Percentiles rank a stretch among this genome's conserved stretches.
Conservation (phyloP, 2,888 invertebrate species). For the Polydesmus complanatus region DNA sequence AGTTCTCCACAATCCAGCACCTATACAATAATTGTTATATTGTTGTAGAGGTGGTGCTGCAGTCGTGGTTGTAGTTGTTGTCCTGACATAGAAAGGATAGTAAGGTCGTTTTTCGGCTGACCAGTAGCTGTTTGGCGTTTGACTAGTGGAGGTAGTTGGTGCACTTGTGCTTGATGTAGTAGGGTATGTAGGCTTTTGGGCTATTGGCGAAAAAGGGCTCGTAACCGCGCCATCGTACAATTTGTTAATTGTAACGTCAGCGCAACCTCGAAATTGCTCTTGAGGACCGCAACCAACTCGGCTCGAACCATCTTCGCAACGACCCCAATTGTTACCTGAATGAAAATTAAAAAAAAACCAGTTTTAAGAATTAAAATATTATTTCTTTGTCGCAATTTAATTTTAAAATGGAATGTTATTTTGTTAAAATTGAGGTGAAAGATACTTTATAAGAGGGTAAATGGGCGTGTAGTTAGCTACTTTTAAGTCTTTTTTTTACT, state of each 20-base stretch:
- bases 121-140: too few relatives aligned
- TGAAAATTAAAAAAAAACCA: background rate
- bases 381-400: too few relatives aligned
- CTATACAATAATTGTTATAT: background rate
- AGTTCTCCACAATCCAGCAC: background rate
- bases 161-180: background rate
- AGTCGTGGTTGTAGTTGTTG: background rate
- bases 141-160: too few relatives aligned
- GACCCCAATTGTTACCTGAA: constrained; percentile 26
- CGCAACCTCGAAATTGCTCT: constrained; percentile 23
- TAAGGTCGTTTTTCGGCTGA: background rate
- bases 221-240: background rate
- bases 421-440: too few relatives aligned
- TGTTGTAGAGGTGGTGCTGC: background rate
- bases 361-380: too few relatives aligned
- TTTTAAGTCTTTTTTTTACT: too few relatives aligned
- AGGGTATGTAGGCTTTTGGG: background rate
- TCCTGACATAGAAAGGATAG: too few relatives aligned
- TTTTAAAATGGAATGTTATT: too few relatives aligned
- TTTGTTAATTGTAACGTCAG: constrained; percentile 18
- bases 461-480: too few relatives aligned
- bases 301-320: constrained; percentile 20
- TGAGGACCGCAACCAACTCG: constrained; percentile 22
- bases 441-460: too few relatives aligned
- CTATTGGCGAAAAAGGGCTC: too few relatives aligned